phyloP scores from a whole-genome alignment of 2,888 invertebrate species.

The Ormyrus rosae region DNA sequence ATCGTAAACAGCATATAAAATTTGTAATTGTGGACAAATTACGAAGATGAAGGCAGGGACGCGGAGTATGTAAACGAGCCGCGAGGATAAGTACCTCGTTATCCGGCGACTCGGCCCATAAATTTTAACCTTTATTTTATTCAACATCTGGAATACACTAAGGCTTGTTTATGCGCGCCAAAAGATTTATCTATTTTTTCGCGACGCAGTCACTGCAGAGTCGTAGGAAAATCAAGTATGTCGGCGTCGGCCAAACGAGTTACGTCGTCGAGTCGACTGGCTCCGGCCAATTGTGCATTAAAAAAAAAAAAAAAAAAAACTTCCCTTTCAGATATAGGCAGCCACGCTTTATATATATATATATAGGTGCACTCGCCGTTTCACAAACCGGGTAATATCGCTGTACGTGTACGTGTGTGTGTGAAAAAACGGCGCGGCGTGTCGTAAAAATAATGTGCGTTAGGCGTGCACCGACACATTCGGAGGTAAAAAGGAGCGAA shows the following conservation, averaged over 20 bases:
- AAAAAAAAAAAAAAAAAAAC: neutral
- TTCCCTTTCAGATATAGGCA: constrained; percentile 6
- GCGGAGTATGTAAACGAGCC: constrained; percentile 27
- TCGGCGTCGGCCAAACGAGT: constrained; percentile 17
- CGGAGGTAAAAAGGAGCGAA: too few relatives aligned
- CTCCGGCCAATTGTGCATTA: constrained; percentile 18
- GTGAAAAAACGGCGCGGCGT: neutral
- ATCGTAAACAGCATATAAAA: constrained; percentile 33
- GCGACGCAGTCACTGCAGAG: neutral
- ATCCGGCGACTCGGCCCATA: constrained; percentile 35
- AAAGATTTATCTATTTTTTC: constrained; percentile 54
- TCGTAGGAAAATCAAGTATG: constrained; percentile 10
- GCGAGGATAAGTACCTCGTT: constrained; percentile 21
- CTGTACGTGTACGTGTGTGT: neutral
- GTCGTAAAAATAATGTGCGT: too few relatives aligned
- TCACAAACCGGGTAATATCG: neutral
- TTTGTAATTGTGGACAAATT: constrained; percentile 43
- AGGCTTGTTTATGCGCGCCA: constrained; percentile 44
- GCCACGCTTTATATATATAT: neutral
- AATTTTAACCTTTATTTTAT: constrained; percentile 54
- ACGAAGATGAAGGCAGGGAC: constrained; percentile 15
- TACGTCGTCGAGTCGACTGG: neutral
- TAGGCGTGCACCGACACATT: too few relatives aligned
- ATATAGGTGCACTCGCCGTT: neutral
- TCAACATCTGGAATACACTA: constrained; percentile 41